phyloP scores from a whole-genome alignment of 2,797 vertebrate genomes.

The Crossoptilon crossoptilon region DNA sequence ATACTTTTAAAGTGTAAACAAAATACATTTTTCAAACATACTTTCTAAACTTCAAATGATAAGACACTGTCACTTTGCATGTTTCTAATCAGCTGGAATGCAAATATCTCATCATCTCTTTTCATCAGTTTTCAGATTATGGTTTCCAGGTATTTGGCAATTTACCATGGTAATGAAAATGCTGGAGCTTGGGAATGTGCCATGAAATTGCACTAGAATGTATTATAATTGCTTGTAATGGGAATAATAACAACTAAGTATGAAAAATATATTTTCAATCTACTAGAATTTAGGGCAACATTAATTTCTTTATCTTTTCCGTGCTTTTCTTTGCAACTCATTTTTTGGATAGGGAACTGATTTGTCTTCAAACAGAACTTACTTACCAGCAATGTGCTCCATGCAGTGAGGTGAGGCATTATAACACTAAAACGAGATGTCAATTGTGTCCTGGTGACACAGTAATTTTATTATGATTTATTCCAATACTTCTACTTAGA shows the following conservation, averaged over 20 bases:
- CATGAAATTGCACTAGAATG: slow-evolving; percentile 6
- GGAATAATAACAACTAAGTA: slow-evolving; percentile 1
- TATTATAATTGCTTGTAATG: slow-evolving; percentile 38
- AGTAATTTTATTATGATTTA: not conserved
- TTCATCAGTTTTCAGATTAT: slow-evolving; percentile 12
- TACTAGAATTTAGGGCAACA: not conserved
- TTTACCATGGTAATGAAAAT: slow-evolving; percentile 27
- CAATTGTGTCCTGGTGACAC: not conserved
- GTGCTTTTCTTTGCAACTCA: slow-evolving; percentile 1
- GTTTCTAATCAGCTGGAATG: not conserved
- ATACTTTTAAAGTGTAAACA: not conserved
- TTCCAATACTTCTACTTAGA: not conserved
- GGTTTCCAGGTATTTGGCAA: slow-evolving; percentile 32
- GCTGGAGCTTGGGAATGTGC: slow-evolving; percentile 3
- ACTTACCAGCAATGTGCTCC: slow-evolving; percentile 24
- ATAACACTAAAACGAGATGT: not conserved
- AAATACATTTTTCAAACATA: not conserved
- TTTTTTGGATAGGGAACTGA: slow-evolving; percentile 22
- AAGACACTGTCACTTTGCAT: not conserved
- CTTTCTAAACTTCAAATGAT: slow-evolving; percentile 22
- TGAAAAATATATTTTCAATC: slow-evolving; percentile 7
- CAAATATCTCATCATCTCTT: not conserved
- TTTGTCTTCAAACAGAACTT: slow-evolving; percentile 52
- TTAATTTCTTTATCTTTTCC: slow-evolving; percentile 12
- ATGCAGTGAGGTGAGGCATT: slow-evolving; percentile 5